These are phyloP conservation scores for Porphyrio hochstetteri DNA, from an alignment of 2,113 vertebrate species.

Conservation along the genomic window DNA sequence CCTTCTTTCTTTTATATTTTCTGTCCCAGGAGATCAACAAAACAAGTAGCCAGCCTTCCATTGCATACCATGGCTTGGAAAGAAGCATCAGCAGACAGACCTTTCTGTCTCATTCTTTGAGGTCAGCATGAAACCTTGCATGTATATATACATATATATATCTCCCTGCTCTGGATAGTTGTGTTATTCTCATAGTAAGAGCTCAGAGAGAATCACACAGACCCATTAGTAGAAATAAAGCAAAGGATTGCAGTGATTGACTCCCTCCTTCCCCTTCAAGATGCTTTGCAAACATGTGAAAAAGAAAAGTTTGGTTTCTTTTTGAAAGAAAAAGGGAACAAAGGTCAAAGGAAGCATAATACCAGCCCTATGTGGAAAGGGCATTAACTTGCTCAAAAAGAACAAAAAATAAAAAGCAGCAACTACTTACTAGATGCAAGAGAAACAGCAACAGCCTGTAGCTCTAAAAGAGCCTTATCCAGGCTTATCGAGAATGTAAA, in stretches of 20 bases:
- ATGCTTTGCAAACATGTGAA: not conserved
- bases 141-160: too few relatives aligned
- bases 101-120: not conserved
- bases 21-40: not conserved
- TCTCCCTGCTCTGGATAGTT: not conserved
- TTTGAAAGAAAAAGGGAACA: slow-evolving; percentile 16
- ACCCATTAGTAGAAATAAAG: not conserved
- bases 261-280: not conserved
- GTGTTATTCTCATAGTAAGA: not conserved
- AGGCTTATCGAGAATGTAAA: not conserved
- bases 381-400: slow-evolving; percentile 8
- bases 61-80: not conserved
- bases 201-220: not conserved
- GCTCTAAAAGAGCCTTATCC: slow-evolving; percentile 28
- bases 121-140: not conserved
- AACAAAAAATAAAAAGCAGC: not conserved
- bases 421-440: slow-evolving; percentile 26
- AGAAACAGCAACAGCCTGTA: slow-evolving; percentile 7
- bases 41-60: not conserved
- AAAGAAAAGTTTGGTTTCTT: not conserved
- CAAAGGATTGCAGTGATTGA: not conserved
- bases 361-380: not conserved
- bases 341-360: slow-evolving; percentile 48
- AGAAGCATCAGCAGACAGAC: not conserved
- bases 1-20: not conserved